Conservation (phyloP, 2,888 invertebrate species). For the Lepidocyrtinus sp. region DNA sequence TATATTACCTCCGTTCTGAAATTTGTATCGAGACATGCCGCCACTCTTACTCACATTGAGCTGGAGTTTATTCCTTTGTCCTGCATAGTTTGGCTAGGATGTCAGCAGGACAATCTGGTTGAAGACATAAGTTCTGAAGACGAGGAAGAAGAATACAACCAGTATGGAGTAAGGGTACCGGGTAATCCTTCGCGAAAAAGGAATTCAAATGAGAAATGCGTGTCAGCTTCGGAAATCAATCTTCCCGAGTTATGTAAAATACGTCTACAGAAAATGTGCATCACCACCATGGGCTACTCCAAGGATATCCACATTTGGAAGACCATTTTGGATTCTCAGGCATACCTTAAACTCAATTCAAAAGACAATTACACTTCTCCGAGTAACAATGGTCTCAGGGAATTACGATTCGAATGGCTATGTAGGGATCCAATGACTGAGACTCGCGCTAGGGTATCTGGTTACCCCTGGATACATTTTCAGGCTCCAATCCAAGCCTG, state of each 20-base stretch:
- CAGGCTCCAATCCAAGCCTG: constrained; percentile 53
- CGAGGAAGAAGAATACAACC: constrained; percentile 49
- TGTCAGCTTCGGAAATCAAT: constrained; percentile 58
- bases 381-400: constrained; percentile 34
- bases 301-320: constrained; percentile 65
- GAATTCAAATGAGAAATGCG: constrained; percentile 32
- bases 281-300: constrained; percentile 64
- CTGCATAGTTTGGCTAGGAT: constrained; percentile 56
- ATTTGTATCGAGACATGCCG: constrained; percentile 63
- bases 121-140: constrained; percentile 56
- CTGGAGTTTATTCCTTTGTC: constrained; percentile 62
- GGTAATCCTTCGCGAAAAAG: constrained; percentile 22
- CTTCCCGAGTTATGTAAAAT: constrained; percentile 54
- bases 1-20: constrained; percentile 61
- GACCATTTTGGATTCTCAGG: constrained; percentile 60
- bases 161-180: constrained; percentile 8
- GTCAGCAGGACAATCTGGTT: constrained; percentile 31
- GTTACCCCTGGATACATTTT: constrained; percentile 64
- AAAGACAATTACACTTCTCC: too few species aligned
- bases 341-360: too few species aligned
- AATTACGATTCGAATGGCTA: constrained; percentile 63
- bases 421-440: constrained; percentile 61
- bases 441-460: constrained; percentile 52
- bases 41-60: constrained; percentile 61
- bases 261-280: constrained; percentile 53